These are phyloP conservation scores for Tympanoctomys barrerae DNA, from an alignment of 2,797 vertebrate genomes.

Conservation along the genomic window DNA sequence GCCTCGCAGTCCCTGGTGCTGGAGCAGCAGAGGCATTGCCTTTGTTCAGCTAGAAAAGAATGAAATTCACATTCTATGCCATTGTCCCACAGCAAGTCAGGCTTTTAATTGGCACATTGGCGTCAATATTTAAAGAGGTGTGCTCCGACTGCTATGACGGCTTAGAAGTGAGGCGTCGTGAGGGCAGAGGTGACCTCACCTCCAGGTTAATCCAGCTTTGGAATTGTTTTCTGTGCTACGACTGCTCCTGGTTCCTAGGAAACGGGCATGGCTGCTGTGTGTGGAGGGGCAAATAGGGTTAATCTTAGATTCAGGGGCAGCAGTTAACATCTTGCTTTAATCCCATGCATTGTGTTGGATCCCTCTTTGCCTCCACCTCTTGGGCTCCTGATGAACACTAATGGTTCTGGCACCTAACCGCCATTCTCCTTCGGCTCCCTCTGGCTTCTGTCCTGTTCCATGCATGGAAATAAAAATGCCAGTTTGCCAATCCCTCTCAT, in stretches of 20 bases:
- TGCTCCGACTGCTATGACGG: constrained; percentile 27
- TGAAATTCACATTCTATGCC: constrained; percentile 22
- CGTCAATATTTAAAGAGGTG: constrained; percentile 58
- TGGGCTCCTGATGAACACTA: constrained; percentile 77
- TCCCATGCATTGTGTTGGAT: constrained; percentile 54
- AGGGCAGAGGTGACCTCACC: constrained; percentile 23
- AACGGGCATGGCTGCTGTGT: not conserved
- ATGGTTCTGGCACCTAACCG: constrained; percentile 81
- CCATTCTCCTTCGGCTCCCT: constrained; percentile 79
- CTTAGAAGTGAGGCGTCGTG: constrained; percentile 22
- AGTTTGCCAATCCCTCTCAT: constrained; percentile 81
- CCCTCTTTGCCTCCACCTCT: constrained; percentile 35
- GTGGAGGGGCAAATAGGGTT: not conserved
- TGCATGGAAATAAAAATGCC: constrained; percentile 85
- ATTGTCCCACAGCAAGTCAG: constrained; percentile 48
- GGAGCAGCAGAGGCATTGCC: constrained; percentile 32
- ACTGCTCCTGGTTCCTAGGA: constrained; percentile 2
- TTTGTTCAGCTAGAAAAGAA: constrained; percentile 62
- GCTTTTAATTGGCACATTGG: constrained; percentile 71
- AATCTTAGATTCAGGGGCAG: constrained; percentile 69
- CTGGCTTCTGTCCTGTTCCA: constrained; percentile 62
- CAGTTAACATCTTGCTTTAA: constrained; percentile 39
- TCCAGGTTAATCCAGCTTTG: constrained; percentile 70
- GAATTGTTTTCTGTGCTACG: constrained; percentile 56
- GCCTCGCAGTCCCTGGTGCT: not conserved